Conservation (phyloP, 2,113 vertebrate genomes). For the Corythoichthys intestinalis region DNA sequence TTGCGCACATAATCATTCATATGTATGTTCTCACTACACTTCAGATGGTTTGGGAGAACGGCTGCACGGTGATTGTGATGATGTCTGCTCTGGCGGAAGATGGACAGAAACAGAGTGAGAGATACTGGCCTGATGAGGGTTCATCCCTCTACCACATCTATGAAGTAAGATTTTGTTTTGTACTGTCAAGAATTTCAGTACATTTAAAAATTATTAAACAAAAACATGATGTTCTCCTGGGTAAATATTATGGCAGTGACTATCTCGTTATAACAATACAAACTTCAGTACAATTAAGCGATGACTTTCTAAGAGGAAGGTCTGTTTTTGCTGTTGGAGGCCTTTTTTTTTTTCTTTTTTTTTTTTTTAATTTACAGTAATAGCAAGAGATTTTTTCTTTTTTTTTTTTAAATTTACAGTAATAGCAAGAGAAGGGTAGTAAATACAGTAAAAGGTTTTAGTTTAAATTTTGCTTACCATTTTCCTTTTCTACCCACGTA, state of each 20-base stretch:
- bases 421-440: neutral
- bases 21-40: neutral
- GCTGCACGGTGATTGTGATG: conserved; percentile 97
- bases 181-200: neutral
- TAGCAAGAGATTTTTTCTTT: too few species aligned
- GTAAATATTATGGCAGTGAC: neutral
- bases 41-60: conserved; percentile 99
- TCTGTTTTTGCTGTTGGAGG: neutral
- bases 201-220: neutral
- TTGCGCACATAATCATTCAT: conserved; percentile 4
- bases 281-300: neutral
- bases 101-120: conserved; percentile 90
- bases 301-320: neutral
- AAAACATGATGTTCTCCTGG: conserved; percentile 2
- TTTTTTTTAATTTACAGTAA: too few species aligned
- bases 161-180: conserved; percentile 73
- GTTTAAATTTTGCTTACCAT: neutral
- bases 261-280: neutral
- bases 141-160: conserved; percentile 97
- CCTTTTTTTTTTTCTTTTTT: too few species aligned
- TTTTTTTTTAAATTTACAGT: neutral
- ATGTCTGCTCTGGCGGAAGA: conserved; percentile 91
- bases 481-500: neutral
- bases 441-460: neutral
- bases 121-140: conserved; percentile 96